Base-by-base conservation (phyloP, 2,888 invertebrate genomes). In the Gibbula magus region DNA sequence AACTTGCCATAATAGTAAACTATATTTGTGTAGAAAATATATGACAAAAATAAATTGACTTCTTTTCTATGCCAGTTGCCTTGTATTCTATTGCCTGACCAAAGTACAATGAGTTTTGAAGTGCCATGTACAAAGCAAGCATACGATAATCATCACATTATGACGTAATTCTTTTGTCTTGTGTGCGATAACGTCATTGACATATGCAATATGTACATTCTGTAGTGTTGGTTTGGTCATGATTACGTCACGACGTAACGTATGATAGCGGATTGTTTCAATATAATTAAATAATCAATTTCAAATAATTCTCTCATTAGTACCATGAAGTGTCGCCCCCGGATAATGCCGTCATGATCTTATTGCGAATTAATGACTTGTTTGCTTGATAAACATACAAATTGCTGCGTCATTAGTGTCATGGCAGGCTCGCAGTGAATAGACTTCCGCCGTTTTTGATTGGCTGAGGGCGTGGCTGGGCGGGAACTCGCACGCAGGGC, bases 391-490 rank as follows among this genome's bases (percentile, higher is more conserved):
- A 61, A 61, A 61, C 61, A 61, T 61, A 61, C 22, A 61, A 61
- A 29, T 61, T 61, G 61, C 25, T 61, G 61, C 61, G 22, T 61
- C 25, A 61, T 61, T 61, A 61, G 61, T 61, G 61, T 61, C 61
- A 61, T 16, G 61, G 29, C 61, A 29, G 61, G 7, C n/a, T 25
- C 29, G 29, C 16, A 29, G 16, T 61, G 61, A 22, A 61, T 61
- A 29, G 61, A 61, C 61, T 61, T 61, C 61, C 61, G 61, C 16
- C 29, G 61, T 8, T 29, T 45, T 29, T 29, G 29, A 61, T 61
- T 61, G 61, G 61, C 61, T 18, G 25, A 61, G 5, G 61, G 61
- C 61, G 61, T 16, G 22, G 61, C 13, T 29, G 61, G 56, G 61
- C 61, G 61, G 61, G 61, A 61, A 61, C 61, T 61, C 16, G 61